Percentiles rank a stretch among this genome's conserved stretches.
Evolutionary conservation across 2,113 vertebrate species (phyloP).

Genomic region (Pedetes capensis): DNA sequence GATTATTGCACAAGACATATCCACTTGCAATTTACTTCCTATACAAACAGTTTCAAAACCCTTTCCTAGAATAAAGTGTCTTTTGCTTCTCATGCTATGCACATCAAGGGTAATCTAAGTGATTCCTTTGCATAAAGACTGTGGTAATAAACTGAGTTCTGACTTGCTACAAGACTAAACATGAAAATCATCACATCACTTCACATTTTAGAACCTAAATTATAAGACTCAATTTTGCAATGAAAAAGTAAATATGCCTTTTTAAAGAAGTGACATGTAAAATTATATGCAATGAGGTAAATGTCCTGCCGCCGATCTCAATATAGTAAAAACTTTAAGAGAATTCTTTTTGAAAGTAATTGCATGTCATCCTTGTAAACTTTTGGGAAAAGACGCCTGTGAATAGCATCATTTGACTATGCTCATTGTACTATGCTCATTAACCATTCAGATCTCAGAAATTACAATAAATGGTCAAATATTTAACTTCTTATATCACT

Average conservation of each 20-base stretch:
- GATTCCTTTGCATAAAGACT: constrained; percentile 27
- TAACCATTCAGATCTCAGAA: neutral
- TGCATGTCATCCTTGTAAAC: neutral
- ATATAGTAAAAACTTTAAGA: neutral
- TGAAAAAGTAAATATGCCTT: neutral
- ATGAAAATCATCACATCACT: neutral
- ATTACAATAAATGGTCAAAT: constrained; percentile 18
- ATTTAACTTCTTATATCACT: constrained; percentile 29
- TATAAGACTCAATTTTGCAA: constrained; percentile 9
- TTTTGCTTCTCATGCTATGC: neutral
- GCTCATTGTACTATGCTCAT: neutral
- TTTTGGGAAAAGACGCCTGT: neutral
- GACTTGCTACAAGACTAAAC: neutral
- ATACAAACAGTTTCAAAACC: neutral
- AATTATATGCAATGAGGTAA: neutral
- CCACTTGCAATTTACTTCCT: neutral
- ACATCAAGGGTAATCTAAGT: constrained; percentile 21
- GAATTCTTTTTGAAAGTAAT: neutral
- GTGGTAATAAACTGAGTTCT: constrained; percentile 1
- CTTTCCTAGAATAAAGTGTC: neutral
- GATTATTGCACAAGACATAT: neutral
- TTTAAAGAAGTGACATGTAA: constrained; percentile 13
- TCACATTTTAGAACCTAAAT: constrained; percentile 48
- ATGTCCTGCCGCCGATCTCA: neutral
- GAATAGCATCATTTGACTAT: neutral